Evolutionary conservation across 2,888 invertebrate species (phyloP), one percentile per base, ranked within the genome.

Genomic region (Athalia cordata): DNA sequence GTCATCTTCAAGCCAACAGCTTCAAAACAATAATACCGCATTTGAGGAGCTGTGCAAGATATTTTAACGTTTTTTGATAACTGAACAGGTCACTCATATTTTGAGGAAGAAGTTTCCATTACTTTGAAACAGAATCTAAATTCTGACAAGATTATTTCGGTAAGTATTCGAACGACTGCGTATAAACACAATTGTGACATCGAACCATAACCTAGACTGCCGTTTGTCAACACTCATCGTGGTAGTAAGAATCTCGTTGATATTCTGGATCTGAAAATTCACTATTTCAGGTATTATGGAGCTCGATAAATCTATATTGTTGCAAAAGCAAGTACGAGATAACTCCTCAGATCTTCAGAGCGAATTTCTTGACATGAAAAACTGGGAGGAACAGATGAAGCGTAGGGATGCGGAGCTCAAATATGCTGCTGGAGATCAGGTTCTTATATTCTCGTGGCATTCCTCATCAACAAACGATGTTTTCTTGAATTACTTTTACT

Each of bases 381-480:
- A 92, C 87, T 95, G 95, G 94, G 94, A 95, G 85, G 90, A 92
- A 74, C 93, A 95, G 88, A 95, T 95, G 94, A 95, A 94, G 90
- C 91, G 92, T 81, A 95, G 94, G 90, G 95, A 96, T 83, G 90
- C 91, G 79, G 92, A 93, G 84, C 86, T 93, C 81, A 90, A 90
- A 82, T 91, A 91, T 83, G 77, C 81, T 11, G 67, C 76, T n/a
- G 78, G 79, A 52, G 83, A 83, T 55, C 79, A 86, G 84, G 89
- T 88, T 55, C n/a, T 4, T 3, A 55, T 55, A 61, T 72, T 72
- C 52, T 55, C 29, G 6, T 8, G 47, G 9, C 8, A 8, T 64
- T 67, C 29, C 29, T 29, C 29, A 29, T 29, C 29, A 29, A 29
- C 2, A 29, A 29, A 29, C 29, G 29, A 29, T 29, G 29, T 2